Conservation (phyloP, 2,888 invertebrate genomes). For the Ectemnius lituratus region DNA sequence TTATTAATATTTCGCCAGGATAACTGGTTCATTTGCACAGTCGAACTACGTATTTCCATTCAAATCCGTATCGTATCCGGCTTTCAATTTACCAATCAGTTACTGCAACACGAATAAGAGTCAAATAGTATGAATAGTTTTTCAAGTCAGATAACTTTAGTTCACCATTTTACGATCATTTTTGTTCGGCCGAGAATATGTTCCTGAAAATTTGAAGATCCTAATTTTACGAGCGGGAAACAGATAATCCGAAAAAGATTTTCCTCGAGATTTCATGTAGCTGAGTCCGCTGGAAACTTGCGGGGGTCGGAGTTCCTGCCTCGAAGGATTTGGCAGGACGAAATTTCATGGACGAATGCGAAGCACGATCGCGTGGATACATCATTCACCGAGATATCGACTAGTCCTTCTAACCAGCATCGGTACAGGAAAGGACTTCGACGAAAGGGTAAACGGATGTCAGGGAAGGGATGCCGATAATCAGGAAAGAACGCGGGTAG, state of each 20-base stretch:
- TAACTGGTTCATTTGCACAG: too few relatives aligned
- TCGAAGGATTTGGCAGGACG: constrained; percentile 38
- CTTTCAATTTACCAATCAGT: too few relatives aligned
- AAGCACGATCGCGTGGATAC: constrained; percentile 57
- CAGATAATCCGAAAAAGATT: not conserved
- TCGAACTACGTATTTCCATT: too few relatives aligned
- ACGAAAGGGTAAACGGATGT: not conserved
- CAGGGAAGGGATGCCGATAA: not conserved
- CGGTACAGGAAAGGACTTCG: constrained; percentile 4
- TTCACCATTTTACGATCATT: too few relatives aligned
- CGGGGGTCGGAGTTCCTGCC: constrained; percentile 37
- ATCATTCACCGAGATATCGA: constrained; percentile 58
- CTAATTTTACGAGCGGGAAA: too few relatives aligned
- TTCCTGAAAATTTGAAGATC: too few relatives aligned
- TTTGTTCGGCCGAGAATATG: too few relatives aligned
- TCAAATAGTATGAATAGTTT: too few relatives aligned
- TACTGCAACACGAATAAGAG: too few relatives aligned
- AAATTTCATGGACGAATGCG: constrained; percentile 51
- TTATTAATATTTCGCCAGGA: too few relatives aligned
- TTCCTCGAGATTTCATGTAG: not conserved
- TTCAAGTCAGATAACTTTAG: too few relatives aligned
- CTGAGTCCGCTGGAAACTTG: constrained; percentile 8
- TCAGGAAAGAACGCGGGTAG: constrained; percentile 5
- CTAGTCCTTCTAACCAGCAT: constrained; percentile 48
- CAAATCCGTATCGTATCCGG: too few relatives aligned